Conservation (phyloP, 2,113 vertebrate genomes). For the Hippocampus comes region DNA sequence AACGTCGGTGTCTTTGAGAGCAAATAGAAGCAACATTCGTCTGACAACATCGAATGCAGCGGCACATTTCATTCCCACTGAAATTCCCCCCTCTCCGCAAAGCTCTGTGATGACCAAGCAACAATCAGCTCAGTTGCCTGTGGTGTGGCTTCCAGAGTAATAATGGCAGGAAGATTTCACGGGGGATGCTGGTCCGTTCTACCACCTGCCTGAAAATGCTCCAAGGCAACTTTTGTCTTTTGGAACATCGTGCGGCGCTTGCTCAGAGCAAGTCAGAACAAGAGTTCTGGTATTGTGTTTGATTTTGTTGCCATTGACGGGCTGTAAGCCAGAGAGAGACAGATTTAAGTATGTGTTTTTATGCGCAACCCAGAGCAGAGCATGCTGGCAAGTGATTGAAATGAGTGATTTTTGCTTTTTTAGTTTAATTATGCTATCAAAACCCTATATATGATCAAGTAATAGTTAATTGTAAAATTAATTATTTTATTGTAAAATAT, state of each 20-base stretch:
- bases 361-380: background rate
- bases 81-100: constrained; percentile 27
- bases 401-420: no score
- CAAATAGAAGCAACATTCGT: constrained; percentile 12
- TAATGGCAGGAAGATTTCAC: constrained; percentile 22
- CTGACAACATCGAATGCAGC: background rate
- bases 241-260: constrained; percentile 44
- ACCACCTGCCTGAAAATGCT: constrained; percentile 45
- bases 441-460: no score
- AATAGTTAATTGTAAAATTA: no score
- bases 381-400: no score
- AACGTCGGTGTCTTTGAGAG: background rate
- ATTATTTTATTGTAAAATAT: no score
- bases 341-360: background rate
- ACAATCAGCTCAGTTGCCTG: constrained; percentile 17
- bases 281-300: constrained; percentile 35
- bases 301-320: constrained; percentile 17
- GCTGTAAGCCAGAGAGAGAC: background rate
- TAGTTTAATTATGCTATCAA: no score
- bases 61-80: background rate
- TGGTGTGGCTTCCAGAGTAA: constrained; percentile 2
- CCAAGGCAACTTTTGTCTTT: constrained; percentile 18
- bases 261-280: constrained; percentile 59
- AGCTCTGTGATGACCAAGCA: constrained; percentile 17
- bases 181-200: background rate